These are phyloP conservation scores for Muscicapa adusta DNA, from an alignment of 2,113 vertebrate genomes.

Conservation along the genomic window DNA sequence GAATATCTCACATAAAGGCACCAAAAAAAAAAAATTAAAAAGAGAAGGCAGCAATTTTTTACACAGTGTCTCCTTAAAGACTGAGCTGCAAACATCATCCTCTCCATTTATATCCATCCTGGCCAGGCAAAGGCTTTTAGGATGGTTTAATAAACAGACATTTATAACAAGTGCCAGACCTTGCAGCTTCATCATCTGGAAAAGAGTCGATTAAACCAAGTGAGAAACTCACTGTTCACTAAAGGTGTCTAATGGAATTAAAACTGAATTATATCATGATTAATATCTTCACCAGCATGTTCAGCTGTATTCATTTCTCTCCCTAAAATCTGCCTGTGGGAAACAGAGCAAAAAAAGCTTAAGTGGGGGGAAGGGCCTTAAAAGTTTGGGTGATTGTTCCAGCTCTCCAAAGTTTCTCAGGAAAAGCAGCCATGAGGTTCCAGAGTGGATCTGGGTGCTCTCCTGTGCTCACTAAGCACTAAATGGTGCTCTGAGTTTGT, in stretches of 20 bases:
- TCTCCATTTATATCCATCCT: not conserved
- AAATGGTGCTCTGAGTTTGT: no score
- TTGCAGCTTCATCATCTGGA: not conserved
- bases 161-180: conserved; percentile 11
- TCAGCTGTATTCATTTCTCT: not conserved
- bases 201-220: conserved; percentile 4
- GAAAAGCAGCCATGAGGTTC: not conserved
- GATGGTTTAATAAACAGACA: conserved; percentile 42
- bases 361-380: not conserved
- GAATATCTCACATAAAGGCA: not conserved
- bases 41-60: not conserved
- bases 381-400: not conserved
- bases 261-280: not conserved
- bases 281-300: not conserved
- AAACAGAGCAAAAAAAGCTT: not conserved
- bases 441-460: accelerated
- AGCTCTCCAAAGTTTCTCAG: not conserved
- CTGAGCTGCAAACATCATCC: not conserved
- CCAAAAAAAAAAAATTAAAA: not conserved
- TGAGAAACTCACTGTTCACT: conserved; percentile 4
- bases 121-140: not conserved
- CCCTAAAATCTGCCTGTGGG: not conserved
- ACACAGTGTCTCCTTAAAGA: not conserved
- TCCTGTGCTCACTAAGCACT: not conserved
- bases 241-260: not conserved